phyloP scores from a whole-genome alignment of 2,797 vertebrate species.

The Erpetoichthys calabaricus region DNA sequence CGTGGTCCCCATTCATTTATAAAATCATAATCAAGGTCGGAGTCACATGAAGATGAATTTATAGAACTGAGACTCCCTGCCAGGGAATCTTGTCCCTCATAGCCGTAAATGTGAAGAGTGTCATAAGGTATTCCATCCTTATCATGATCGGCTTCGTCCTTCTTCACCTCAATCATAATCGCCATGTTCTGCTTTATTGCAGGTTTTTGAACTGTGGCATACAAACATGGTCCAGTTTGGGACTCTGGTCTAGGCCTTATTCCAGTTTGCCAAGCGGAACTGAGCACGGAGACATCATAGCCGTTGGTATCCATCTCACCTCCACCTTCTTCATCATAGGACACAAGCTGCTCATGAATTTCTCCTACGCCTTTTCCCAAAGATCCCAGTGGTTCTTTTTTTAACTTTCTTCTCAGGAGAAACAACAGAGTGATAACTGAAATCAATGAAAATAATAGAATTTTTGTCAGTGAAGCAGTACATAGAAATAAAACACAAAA shows the following conservation, averaged over 20 bases:
- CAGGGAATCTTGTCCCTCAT: constrained; percentile 77
- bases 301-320: constrained; percentile 97
- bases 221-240: constrained; percentile 36
- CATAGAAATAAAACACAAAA: constrained; percentile 7
- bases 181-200: constrained; percentile 73
- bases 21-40: constrained; percentile 81
- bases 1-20: constrained; percentile 88
- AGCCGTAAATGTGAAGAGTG: constrained; percentile 87
- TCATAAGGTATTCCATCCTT: constrained; percentile 75
- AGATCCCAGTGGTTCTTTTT: constrained; percentile 56
- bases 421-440: constrained; percentile 73
- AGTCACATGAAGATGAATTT: constrained; percentile 59
- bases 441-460: not conserved
- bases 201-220: constrained; percentile 66
- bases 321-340: constrained; percentile 88
- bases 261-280: constrained; percentile 57
- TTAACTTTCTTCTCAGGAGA: constrained; percentile 62
- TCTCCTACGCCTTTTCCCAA: constrained; percentile 68
- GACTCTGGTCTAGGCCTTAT: constrained; percentile 26
- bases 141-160: constrained; percentile 84
- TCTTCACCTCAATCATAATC: constrained; percentile 84
- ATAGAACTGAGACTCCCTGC: constrained; percentile 84
- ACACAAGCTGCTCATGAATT: constrained; percentile 91
- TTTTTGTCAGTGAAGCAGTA: not conserved
- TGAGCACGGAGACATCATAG: constrained; percentile 86